Conservation (phyloP, 2,888 invertebrate genomes). For the Apoda limacodes region DNA sequence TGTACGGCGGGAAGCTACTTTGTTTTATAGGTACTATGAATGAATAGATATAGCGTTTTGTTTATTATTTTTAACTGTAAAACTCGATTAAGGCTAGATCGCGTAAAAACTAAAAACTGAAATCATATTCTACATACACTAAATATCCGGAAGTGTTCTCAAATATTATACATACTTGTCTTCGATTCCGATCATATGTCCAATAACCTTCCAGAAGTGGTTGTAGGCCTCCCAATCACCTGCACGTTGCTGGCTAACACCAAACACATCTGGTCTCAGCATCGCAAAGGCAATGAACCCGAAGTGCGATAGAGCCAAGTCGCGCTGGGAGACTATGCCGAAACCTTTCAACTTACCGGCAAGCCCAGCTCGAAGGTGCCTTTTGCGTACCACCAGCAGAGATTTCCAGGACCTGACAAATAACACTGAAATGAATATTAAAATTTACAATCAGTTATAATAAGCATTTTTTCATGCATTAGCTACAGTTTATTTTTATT, state of each 20-base stretch:
- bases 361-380: conserved; percentile 74
- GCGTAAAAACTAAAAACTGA: not conserved
- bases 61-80: too few species aligned
- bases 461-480: too few species aligned
- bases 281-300: conserved; percentile 86
- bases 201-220: conserved; percentile 88
- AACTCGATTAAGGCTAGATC: not conserved
- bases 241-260: conserved; percentile 68
- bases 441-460: too few species aligned
- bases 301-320: conserved; percentile 88
- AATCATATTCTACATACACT: too few species aligned
- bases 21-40: too few species aligned
- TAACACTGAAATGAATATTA: not conserved
- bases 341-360: conserved; percentile 48
- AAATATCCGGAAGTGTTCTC: too few species aligned
- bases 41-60: too few species aligned
- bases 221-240: conserved; percentile 80
- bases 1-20: not conserved
- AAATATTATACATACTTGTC: conserved; percentile 77
- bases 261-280: conserved; percentile 73
- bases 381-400: conserved; percentile 72
- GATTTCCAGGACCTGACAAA: conserved; percentile 75
- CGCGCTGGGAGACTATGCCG: conserved; percentile 80
- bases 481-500: too few species aligned
- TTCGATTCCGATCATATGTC: conserved; percentile 83